These are phyloP conservation scores for Agraylea sexmaculata DNA, from an alignment of 1,140 invertebrate genomes.

Conservation along the genomic window DNA sequence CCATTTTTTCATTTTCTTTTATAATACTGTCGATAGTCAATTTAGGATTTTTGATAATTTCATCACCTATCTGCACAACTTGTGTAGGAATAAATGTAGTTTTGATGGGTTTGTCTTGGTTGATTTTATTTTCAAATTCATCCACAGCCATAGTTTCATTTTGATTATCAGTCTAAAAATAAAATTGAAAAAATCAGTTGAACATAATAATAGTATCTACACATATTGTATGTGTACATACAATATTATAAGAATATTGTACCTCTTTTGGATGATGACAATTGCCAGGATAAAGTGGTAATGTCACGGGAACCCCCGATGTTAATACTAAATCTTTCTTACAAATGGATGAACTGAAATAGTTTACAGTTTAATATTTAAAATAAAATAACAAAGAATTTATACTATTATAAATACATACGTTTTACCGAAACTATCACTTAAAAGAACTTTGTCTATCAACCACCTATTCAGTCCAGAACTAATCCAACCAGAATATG, in stretches of 20 bases:
- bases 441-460: conserved; percentile 70
- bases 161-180: conserved; percentile 9
- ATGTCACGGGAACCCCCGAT: conserved; percentile 54
- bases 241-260: conserved; percentile 2
- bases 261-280: conserved; percentile 41
- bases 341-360: conserved; percentile 63
- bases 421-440: conserved; percentile 75
- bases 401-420: conserved; percentile 28
- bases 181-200: background rate
- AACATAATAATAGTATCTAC: background rate
- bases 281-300: conserved; percentile 63
- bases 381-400: background rate
- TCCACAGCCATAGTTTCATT: conserved; percentile 9
- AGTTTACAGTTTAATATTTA: no score
- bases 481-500: conserved; percentile 86
- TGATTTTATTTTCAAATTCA: conserved; percentile 17
- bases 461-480: conserved; percentile 66
- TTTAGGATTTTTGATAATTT: conserved; percentile 21
- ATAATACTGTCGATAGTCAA: conserved; percentile 12
- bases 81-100: conserved; percentile 26
- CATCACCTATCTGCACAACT: conserved; percentile 27
- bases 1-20: conserved; percentile 16
- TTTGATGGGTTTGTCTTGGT: conserved; percentile 10
- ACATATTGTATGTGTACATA: background rate
- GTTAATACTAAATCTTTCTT: conserved; percentile 61